Conservation (phyloP, 2,113 vertebrate species). For the Crocuta crocuta region DNA sequence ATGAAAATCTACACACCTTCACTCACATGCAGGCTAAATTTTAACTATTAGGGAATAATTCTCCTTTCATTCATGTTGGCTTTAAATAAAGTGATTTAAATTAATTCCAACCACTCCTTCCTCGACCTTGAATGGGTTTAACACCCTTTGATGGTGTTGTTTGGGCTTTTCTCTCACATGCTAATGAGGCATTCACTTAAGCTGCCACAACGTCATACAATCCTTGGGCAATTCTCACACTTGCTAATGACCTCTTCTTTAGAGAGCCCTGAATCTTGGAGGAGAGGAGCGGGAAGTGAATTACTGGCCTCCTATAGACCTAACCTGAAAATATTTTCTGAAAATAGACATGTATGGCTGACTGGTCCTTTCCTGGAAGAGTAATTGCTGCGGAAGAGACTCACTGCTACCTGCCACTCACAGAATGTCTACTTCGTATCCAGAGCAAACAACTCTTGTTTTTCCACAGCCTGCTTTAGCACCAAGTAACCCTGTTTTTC, state of each 20-base stretch:
- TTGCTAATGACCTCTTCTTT: slow-evolving; percentile 77
- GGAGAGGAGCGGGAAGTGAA: not conserved
- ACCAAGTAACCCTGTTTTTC: not conserved
- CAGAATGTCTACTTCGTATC: not conserved
- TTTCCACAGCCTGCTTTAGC: not conserved
- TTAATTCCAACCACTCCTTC: slow-evolving; percentile 67
- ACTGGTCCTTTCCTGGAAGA: not conserved
- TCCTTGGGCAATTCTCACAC: slow-evolving; percentile 79
- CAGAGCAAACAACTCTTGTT: not conserved
- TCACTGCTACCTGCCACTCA: not conserved
- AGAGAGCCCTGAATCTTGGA: slow-evolving; percentile 24
- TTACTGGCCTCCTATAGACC: not conserved
- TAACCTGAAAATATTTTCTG: slow-evolving; percentile 1
- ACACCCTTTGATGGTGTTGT: slow-evolving; percentile 77
- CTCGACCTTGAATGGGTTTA: slow-evolving; percentile 53
- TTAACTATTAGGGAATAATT: slow-evolving; percentile 40
- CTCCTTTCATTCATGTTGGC: slow-evolving; percentile 59
- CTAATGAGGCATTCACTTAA: slow-evolving; percentile 78
- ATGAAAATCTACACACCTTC: slow-evolving; percentile 5
- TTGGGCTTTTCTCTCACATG: slow-evolving; percentile 81
- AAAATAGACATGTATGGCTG: not conserved
- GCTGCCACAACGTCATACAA: slow-evolving; percentile 70
- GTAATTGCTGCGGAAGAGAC: not conserved
- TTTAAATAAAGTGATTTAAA: slow-evolving; percentile 76
- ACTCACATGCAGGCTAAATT: not conserved